Percentiles rank a stretch among this genome's conserved stretches.
Conservation (phyloP, 2,888 invertebrate genomes). For the Dynastes tityus region DNA sequence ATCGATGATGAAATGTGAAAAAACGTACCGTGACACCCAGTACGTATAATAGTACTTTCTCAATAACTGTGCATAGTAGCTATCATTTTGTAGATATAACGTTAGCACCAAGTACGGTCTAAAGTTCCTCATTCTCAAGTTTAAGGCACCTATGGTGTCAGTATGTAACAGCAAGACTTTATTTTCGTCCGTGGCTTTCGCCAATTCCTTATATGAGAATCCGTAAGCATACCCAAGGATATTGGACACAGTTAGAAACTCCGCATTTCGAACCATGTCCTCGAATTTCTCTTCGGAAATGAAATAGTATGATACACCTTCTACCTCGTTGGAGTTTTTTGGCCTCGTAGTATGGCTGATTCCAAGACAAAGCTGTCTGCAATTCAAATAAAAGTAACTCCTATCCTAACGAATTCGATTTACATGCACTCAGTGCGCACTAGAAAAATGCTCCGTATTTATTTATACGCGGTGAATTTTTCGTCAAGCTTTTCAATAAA, state of each 20-base stretch:
- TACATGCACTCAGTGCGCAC: no score
- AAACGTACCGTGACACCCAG: slow-evolving; percentile 36
- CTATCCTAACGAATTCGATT: no score
- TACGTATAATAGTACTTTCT: slow-evolving; percentile 58
- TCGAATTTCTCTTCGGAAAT: slow-evolving; percentile 65
- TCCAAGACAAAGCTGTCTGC: slow-evolving; percentile 63
- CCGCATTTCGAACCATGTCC: slow-evolving; percentile 66
- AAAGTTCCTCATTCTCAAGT: slow-evolving; percentile 65
- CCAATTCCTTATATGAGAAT: slow-evolving; percentile 67
- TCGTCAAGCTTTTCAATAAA: no score
- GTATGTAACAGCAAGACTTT: slow-evolving; percentile 67
- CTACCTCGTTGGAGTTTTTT: slow-evolving; percentile 59
- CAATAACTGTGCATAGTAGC: slow-evolving; percentile 65
- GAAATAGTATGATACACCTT: slow-evolving; percentile 65
- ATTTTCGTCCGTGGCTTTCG: slow-evolving; percentile 60
- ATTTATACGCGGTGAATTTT: no score
- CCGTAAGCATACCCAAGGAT: slow-evolving; percentile 68
- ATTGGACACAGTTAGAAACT: slow-evolving; percentile 69
- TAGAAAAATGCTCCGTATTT: no score
- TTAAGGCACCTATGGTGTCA: slow-evolving; percentile 67
- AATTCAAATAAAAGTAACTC: background rate
- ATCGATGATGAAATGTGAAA: background rate
- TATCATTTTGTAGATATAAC: slow-evolving; percentile 64
- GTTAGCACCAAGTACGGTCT: slow-evolving; percentile 67
- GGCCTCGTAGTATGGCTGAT: slow-evolving; percentile 68